Base-by-base conservation (phyloP, 2,113 vertebrate genomes). In the Amblyopsis rosae region DNA sequence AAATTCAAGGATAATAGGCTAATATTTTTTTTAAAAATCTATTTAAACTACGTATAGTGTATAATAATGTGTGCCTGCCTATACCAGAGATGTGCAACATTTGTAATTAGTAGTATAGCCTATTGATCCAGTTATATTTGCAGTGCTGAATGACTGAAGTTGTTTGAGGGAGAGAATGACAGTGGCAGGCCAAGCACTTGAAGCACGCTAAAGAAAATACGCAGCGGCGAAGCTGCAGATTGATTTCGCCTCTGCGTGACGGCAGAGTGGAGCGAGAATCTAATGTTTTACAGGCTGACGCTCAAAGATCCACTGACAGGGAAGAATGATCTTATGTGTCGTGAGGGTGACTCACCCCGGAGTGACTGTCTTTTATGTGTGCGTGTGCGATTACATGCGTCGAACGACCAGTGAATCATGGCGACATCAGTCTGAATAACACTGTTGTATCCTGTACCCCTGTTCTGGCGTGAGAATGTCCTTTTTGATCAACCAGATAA, bases 301-400 rank as follows among this genome's bases (percentile, higher is more conserved):
- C 58, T 45, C 12, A 64, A 62, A 55, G 60, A 74, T 80, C 62
- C 51, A 73, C 76, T 67, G 64, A 33, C 67, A 65, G 57, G 82
- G 73, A 78, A 64, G 69, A 84, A 84, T 70, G 77, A 35, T 58
- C 65, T 15, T 0, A 35, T 59, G 33, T 74, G 80, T 74, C 61
- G 54, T 19, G 67, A 55, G 78, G 75, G 81, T 86, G 85, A 87
- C 74, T 83, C 85, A 83, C 65, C 73, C 64, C 46, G 45, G 16
- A 67, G 75, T 26, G 41, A 74, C 26, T 26, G 26, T 26, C 26
- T 26, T 26, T 26, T 26, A 26, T 26, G 26, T 26, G 75, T 77
- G 71, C 75, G n/a, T 87, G 65, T 68, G 72, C 49, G 63, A 26
- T 26, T 75, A 80, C 73, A 83, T 26, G 26, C 26, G 26, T 26